Evolutionary conservation across 2,113 vertebrate genomes (phyloP), one percentile per base, ranked within the genome.

Genomic region (Dasypus novemcinctus): DNA sequence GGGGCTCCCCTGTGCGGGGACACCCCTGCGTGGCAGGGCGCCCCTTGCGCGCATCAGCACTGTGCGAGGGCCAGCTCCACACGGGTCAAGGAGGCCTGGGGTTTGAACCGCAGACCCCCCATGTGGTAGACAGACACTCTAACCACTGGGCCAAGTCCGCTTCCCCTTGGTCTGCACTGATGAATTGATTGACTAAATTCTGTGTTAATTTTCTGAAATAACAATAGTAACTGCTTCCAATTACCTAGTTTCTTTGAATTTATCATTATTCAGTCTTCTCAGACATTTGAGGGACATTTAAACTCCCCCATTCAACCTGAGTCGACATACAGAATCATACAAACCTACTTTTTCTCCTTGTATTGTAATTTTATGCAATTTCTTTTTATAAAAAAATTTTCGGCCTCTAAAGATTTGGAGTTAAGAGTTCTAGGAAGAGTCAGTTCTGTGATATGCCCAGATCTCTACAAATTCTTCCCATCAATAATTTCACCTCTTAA

Each of bases 221-320:
- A 29, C 43, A 72, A 4, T 87, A 71, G 25, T 66, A 72, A 64
- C 33, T 90, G 18, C 75, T 94, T 92, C 75, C n/a, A 72, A 4
- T 49, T 64, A 68, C 27, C 71, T 54, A 29, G 25, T 90, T 95
- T 91, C 11, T n/a, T 85, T 90, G 64, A 90, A 41, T 95, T 59
- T 80, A 63, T 95, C 68, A 88, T 27, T 82, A 29, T 95, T 96
- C 68, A 64, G 4, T 23, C 31, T 66, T 90, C 29, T 94, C 79
- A 93, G 88, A 29, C 81, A 54, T 88, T 87, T 93, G 87, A 96
- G 36, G 43, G 31, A 1, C 38, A 59, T 79, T 95, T 93, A 84
- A 87, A 63, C 61, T 72, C 12, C 3, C 46, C 17, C 13, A 27
- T 87, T 92, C 49, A 90, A 2, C 21, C 21, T 61, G 21, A 85